Evolutionary conservation across 1,140 invertebrate genomes (phyloP).

Genomic region (Schlechtendalia chinensis): DNA sequence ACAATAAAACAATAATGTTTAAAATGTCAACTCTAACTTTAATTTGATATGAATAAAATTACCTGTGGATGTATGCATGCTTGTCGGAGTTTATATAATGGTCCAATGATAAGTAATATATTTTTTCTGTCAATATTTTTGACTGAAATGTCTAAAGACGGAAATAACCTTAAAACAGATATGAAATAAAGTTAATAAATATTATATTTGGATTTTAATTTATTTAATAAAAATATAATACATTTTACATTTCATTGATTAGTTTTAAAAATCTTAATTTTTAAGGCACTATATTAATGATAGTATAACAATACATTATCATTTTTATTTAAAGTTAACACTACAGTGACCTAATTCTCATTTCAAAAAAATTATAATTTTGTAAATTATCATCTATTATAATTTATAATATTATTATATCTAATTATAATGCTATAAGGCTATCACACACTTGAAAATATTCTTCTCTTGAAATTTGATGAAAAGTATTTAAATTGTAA

Average conservation of each 20-base stretch:
- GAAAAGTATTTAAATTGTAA: too few species aligned
- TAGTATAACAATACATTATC: too few species aligned
- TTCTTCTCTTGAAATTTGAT: too few species aligned
- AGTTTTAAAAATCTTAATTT: too few species aligned
- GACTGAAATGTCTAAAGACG: slow-evolving; percentile 18
- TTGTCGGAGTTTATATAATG: slow-evolving; percentile 68
- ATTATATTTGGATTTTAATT: not conserved
- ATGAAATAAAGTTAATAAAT: not conserved
- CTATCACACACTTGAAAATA: too few species aligned
- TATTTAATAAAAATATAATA: not conserved
- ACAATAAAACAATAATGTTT: not conserved
- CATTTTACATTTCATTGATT: not conserved
- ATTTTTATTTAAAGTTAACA: too few species aligned
- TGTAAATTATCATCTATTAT: too few species aligned
- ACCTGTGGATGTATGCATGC: slow-evolving; percentile 72
- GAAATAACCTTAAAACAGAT: slow-evolving; percentile 20
- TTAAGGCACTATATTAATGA: too few species aligned
- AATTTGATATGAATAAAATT: not conserved
- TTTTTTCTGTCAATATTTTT: slow-evolving; percentile 32
- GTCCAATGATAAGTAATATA: slow-evolving; percentile 60
- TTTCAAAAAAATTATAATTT: too few species aligned
- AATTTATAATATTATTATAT: too few species aligned
- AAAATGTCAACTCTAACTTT: not conserved
- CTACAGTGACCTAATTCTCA: too few species aligned
- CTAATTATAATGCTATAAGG: too few species aligned